Base-by-base conservation (phyloP, 2,888 invertebrate species). In the Dastarcus helophoroides region DNA sequence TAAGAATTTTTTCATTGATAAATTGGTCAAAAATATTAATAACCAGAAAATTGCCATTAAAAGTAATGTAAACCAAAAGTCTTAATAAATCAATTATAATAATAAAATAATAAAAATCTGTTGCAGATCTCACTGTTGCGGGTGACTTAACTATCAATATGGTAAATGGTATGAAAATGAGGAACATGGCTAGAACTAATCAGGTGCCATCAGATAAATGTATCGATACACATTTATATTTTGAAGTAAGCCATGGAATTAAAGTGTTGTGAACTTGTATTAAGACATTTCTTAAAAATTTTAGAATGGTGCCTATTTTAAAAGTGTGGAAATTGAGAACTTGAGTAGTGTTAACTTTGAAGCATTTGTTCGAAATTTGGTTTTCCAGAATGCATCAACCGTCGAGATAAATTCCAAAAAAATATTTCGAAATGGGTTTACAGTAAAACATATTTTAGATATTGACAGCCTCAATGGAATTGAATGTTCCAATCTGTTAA, bases 381-480 rank as follows among this genome's bases (percentile, higher is more conserved):
- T 69, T 17, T 61, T 58, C 33, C 58, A 51, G 40, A 50, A 54
- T n/a, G 56, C 63, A 35, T 39, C 47, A 8, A 38, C 50, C 17
- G 31, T 58, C 4, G 35, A 31, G 13, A 36, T 64, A 8, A 31
- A 34, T 1, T 52, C 51, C 3, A 25, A 33, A 3, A 58, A 60
- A 47, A 39, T 37, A 2, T 63, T 62, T 38, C 9, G 35, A 7
- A 48, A 53, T n/a, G 56, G 56, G 14, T 44, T 68, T 1, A 44
- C 37, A 8, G 59, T 63, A 4, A 35, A 46, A 4, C 48, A 53
- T 29, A 25, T 58, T 3, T 42, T 65, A 2, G 48, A 56, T 27
- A 42, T 61, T 1, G 38, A 53, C 10, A 52, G 52, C 9, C 35
- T 68, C 0, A 68, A 69, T 37, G 51, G 56, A 4, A 43, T 65